Conservation (phyloP, 2,797 vertebrate species). For the Meriones psammophilus region DNA sequence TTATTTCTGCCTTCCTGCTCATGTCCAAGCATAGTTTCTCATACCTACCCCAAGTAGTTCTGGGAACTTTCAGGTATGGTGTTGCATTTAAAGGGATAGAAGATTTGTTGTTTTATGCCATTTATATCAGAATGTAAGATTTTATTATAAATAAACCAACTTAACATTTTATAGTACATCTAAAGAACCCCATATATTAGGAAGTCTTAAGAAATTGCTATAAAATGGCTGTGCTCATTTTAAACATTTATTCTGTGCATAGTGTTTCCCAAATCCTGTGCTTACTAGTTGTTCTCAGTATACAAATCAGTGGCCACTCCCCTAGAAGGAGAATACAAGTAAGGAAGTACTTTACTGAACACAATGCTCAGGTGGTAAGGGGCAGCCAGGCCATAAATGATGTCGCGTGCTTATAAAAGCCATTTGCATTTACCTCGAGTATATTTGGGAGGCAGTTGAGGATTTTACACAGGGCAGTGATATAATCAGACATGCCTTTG, state of each 20-base stretch:
- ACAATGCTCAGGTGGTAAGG: neutral
- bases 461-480: constrained; percentile 25
- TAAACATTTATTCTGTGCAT: constrained; percentile 51
- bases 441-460: constrained; percentile 22
- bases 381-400: neutral
- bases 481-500: neutral
- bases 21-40: constrained; percentile 40
- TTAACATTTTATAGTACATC: constrained; percentile 42
- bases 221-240: constrained; percentile 24
- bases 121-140: constrained; percentile 45
- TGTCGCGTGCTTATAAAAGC: neutral
- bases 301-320: neutral
- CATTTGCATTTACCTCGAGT: constrained; percentile 23
- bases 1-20: neutral
- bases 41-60: neutral
- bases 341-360: neutral
- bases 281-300: neutral
- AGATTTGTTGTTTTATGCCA: constrained; percentile 21
- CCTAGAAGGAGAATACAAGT: neutral
- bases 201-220: constrained; percentile 60
- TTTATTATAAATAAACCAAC: constrained; percentile 35
- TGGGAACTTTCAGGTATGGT: neutral
- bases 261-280: neutral
- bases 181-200: constrained; percentile 7
- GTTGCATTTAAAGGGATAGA: constrained; percentile 49